These are phyloP conservation scores for Notothenia coriiceps DNA, from an alignment of 2,113 vertebrate genomes.

Conservation along the genomic window DNA sequence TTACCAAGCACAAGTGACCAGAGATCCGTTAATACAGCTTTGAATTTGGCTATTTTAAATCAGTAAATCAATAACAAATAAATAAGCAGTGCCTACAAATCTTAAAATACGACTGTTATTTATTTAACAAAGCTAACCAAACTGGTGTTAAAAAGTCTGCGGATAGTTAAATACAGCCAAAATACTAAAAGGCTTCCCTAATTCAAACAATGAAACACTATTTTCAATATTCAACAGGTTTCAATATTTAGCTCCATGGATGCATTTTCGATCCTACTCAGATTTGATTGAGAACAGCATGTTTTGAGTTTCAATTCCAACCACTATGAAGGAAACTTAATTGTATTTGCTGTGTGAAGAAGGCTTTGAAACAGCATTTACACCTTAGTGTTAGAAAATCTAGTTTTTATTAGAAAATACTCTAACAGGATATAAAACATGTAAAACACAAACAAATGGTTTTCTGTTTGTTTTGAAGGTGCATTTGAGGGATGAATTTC, in stretches of 20 bases:
- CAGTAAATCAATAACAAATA: neutral
- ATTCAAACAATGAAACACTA: too few species aligned
- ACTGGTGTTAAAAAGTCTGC: too few species aligned
- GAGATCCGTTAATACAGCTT: neutral
- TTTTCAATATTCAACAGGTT: neutral
- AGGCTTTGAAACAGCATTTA: constrained; percentile 3
- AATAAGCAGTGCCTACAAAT: neutral
- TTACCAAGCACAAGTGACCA: neutral
- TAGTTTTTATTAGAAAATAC: neutral
- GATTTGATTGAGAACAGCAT: too few species aligned
- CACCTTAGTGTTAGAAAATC: neutral
- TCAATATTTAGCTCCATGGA: neutral
- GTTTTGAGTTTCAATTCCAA: neutral
- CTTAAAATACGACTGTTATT: too few species aligned
- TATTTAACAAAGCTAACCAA: too few species aligned
- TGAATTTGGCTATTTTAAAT: neutral
- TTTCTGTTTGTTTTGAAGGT: neutral
- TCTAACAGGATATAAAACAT: too few species aligned
- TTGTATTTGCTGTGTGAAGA: neutral
- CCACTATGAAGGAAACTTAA: neutral
- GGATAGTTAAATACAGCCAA: too few species aligned
- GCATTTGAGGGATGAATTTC: neutral
- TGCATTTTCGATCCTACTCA: neutral
- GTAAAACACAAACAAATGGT: too few species aligned
- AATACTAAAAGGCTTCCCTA: too few species aligned